Evolutionary conservation across 2,888 invertebrate species (phyloP).

Genomic region (Lepidocyrtinus sp.): DNA sequence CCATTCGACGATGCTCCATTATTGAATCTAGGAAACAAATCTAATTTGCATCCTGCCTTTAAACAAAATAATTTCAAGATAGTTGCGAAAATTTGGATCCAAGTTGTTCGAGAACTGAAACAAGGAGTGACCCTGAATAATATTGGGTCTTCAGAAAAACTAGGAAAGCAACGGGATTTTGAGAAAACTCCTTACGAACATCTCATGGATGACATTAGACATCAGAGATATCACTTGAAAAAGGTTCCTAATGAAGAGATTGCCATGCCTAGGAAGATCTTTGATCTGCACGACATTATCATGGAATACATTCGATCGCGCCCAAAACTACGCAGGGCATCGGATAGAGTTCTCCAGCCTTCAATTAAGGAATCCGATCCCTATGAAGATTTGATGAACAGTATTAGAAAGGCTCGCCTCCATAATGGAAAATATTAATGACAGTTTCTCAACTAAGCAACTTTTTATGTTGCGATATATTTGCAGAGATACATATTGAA

Average conservation of each 20-base stretch:
- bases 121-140: constrained; percentile 18
- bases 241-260: constrained; percentile 6
- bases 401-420: constrained; percentile 27
- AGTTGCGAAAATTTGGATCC: constrained; percentile 35
- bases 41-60: too few relatives aligned
- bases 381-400: constrained; percentile 32
- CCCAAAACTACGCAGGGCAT: constrained; percentile 12
- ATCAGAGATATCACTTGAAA: constrained; percentile 18
- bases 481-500: too few relatives aligned
- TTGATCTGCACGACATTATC: constrained; percentile 22
- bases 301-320: constrained; percentile 34
- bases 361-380: background rate
- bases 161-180: background rate
- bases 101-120: constrained; percentile 32
- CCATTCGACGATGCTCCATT: too few relatives aligned
- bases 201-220: constrained; percentile 44
- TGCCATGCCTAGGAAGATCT: background rate
- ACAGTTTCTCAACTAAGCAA: too few relatives aligned
- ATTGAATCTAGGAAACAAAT: too few relatives aligned
- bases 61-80: constrained; percentile 14
- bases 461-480: too few relatives aligned
- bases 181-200: constrained; percentile 35
- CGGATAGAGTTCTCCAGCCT: constrained; percentile 27
- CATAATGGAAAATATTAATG: too few relatives aligned
- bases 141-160: too few relatives aligned